A percentile compares a stretch with the other conserved stretches of the same genome.
These are phyloP conservation scores for Acronicta alni DNA, from an alignment of 2,888 invertebrate genomes.

Conservation along the genomic window DNA sequence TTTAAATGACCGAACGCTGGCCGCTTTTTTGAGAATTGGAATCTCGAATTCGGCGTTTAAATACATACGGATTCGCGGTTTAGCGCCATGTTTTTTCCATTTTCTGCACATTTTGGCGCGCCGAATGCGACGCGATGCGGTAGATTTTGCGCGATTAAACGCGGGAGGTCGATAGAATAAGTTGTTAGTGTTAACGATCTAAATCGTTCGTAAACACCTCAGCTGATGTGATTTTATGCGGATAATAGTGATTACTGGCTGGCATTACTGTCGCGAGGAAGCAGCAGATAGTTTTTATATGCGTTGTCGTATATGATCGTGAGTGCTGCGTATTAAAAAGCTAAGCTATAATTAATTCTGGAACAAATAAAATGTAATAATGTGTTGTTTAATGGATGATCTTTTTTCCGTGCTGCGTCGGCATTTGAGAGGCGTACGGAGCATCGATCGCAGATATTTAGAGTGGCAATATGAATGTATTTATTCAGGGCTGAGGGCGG, in stretches of 20 bases:
- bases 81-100: slow-evolving; percentile 89
- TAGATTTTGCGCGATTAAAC: slow-evolving; percentile 85
- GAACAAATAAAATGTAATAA: slow-evolving; percentile 54
- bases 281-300: slow-evolving; percentile 17
- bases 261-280: slow-evolving; percentile 18
- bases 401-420: slow-evolving; percentile 65
- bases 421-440: slow-evolving; percentile 66
- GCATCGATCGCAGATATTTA: slow-evolving; percentile 84
- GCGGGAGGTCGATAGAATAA: slow-evolving; percentile 84
- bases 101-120: slow-evolving; percentile 86
- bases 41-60: slow-evolving; percentile 88
- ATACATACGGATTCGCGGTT: slow-evolving; percentile 88
- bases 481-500: slow-evolving; percentile 87
- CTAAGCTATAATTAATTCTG: slow-evolving; percentile 33
- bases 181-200: slow-evolving; percentile 86
- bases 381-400: slow-evolving; percentile 60
- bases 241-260: slow-evolving; percentile 36
- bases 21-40: slow-evolving; percentile 82
- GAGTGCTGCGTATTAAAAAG: slow-evolving; percentile 14
- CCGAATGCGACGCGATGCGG: slow-evolving; percentile 77
- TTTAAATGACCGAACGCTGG: slow-evolving; percentile 85
- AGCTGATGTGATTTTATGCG: slow-evolving; percentile 59
- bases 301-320: slow-evolving; percentile 10
- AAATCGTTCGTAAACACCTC: slow-evolving; percentile 72
- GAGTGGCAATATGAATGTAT: slow-evolving; percentile 89